These are phyloP conservation scores for Drosophila picticornis DNA, from an alignment of 2,888 invertebrate genomes.

Conservation along the genomic window DNA sequence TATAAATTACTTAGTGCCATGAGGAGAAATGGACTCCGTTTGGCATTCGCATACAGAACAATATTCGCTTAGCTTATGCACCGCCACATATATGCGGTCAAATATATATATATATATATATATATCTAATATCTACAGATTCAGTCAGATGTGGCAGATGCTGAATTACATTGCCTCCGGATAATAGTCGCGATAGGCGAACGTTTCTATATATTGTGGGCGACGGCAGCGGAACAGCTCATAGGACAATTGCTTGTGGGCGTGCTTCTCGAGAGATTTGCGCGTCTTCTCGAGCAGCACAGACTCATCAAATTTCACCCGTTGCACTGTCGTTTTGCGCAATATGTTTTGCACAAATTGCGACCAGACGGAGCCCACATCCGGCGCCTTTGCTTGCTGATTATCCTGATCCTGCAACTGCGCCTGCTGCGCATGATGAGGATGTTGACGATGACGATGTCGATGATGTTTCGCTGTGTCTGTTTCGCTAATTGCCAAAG, in stretches of 20 bases:
- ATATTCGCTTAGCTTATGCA: slow-evolving; percentile 17
- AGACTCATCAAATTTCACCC: slow-evolving; percentile 89
- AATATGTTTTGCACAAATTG: slow-evolving; percentile 87
- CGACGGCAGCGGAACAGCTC: slow-evolving; percentile 91
- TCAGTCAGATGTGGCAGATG: slow-evolving; percentile 50
- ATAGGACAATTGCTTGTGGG: slow-evolving; percentile 88
- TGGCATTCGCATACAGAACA: slow-evolving; percentile 7
- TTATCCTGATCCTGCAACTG: slow-evolving; percentile 7
- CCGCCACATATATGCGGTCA: slow-evolving; percentile 1
- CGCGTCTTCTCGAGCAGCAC: slow-evolving; percentile 89
- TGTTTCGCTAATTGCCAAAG: neutral
- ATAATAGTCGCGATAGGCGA: slow-evolving; percentile 82
- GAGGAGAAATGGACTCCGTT: slow-evolving; percentile 14
- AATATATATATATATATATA: slow-evolving; percentile 22
- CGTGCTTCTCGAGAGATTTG: slow-evolving; percentile 87
- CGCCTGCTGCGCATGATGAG: slow-evolving; percentile 1
- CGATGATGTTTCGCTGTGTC: neutral
- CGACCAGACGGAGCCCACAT: slow-evolving; percentile 85
- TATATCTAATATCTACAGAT: slow-evolving; percentile 66
- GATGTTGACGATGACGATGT: neutral
- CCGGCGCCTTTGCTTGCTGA: slow-evolving; percentile 11
- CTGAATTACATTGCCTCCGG: slow-evolving; percentile 64
- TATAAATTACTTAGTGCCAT: slow-evolving; percentile 34
- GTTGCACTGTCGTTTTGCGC: slow-evolving; percentile 85
- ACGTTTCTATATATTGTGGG: slow-evolving; percentile 86